Percentiles rank a stretch among this genome's conserved stretches.
Evolutionary conservation across 2,797 vertebrate species (phyloP).

Genomic region (Tokudaia tokunoshimensis): DNA sequence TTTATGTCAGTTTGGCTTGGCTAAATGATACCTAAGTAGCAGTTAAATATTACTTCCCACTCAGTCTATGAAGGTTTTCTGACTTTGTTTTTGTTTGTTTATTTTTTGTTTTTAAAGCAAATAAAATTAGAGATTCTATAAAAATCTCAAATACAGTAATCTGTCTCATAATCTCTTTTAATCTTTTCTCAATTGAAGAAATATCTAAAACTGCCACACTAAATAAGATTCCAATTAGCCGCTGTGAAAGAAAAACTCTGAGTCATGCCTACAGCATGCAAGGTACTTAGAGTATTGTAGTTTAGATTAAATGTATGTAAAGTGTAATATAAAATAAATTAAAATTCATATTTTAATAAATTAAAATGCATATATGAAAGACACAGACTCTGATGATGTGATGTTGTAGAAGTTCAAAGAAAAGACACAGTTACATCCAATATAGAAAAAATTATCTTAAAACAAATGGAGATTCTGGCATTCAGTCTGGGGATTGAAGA

Average conservation of each 20-base stretch:
- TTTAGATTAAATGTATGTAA: constrained; percentile 52
- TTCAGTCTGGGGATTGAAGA: neutral
- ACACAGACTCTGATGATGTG: neutral
- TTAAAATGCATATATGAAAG: neutral
- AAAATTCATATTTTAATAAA: too few relatives aligned
- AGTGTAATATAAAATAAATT: constrained; percentile 57
- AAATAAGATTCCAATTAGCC: neutral
- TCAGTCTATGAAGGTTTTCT: neutral
- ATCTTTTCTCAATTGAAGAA: neutral
- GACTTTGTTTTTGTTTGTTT: neutral
- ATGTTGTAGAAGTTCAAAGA: neutral
- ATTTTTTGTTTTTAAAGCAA: neutral
- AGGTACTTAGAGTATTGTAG: neutral
- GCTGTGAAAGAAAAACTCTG: constrained; percentile 3
- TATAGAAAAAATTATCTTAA: constrained; percentile 42
- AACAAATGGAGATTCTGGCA: neutral
- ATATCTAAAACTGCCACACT: neutral
- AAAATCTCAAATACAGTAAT: neutral
- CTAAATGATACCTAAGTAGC: neutral
- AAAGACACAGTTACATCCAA: constrained; percentile 32
- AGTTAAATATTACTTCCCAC: neutral
- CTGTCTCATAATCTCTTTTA: neutral
- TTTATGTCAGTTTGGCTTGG: neutral
- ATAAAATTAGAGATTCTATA: neutral
- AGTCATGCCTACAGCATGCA: neutral